Conservation (phyloP, 2,797 vertebrate species). For the Percopsis omiscomaycus region DNA sequence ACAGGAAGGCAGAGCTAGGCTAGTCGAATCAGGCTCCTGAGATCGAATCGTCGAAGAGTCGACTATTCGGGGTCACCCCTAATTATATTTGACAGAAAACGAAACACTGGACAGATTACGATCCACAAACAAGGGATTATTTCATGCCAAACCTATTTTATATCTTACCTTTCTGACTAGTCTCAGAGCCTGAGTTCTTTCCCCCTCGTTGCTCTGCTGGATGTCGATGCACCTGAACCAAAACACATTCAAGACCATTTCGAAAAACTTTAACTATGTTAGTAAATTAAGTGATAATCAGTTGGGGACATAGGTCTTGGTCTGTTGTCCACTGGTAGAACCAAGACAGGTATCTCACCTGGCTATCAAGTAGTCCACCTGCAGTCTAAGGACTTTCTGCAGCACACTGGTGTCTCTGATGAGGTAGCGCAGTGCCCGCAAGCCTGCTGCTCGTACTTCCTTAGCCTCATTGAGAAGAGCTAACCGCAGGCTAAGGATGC, state of each 20-base stretch:
- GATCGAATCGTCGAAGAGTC: too few species aligned
- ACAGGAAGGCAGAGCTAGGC: too few species aligned
- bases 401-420: slow-evolving; percentile 91
- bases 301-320: too few species aligned
- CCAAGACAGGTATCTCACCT: slow-evolving; percentile 77
- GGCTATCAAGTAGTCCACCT: slow-evolving; percentile 98
- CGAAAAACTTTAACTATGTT: background rate
- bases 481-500: slow-evolving; percentile 85
- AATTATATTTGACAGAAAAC: too few species aligned
- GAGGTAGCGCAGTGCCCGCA: slow-evolving; percentile 95
- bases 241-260: slow-evolving; percentile 11
- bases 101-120: too few species aligned
- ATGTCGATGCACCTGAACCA: slow-evolving; percentile 94
- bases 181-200: slow-evolving; percentile 96
- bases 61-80: too few species aligned
- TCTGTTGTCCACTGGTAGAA: background rate
- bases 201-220: slow-evolving; percentile 98
- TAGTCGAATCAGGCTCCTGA: too few species aligned
- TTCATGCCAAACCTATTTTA: background rate
- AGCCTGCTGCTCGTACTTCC: slow-evolving; percentile 95
- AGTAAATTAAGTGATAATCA: too few species aligned
- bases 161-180: slow-evolving; percentile 92
- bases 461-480: slow-evolving; percentile 98
- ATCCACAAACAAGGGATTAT: too few species aligned
- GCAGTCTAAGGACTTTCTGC: slow-evolving; percentile 94